A percentile compares a stretch with the other conserved stretches of the same genome.
Evolutionary conservation across 1,140 invertebrate species (phyloP).

Genomic region (Steinernema feltiae): DNA sequence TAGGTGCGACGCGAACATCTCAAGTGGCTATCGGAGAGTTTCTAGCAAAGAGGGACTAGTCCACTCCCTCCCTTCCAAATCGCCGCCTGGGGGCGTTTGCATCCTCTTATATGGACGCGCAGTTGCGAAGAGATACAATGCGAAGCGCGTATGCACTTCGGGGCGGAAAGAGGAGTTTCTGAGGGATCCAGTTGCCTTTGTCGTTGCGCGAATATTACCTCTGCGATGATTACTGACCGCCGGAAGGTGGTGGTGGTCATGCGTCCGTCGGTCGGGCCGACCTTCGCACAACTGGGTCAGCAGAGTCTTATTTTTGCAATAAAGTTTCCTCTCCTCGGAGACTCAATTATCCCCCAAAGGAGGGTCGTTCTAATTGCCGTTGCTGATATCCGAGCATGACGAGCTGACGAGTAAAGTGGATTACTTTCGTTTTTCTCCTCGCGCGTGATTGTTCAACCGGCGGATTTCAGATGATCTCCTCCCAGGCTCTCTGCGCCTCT

Average conservation of each 20-base stretch:
- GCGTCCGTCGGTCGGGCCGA: not conserved
- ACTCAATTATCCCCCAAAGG: not conserved
- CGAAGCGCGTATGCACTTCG: not conserved
- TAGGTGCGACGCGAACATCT: not conserved
- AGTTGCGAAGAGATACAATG: not conserved
- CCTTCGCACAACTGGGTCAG: slow-evolving; percentile 4
- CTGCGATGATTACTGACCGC: not conserved
- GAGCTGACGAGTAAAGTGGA: not conserved
- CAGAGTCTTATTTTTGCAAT: not conserved
- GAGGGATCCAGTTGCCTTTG: not conserved
- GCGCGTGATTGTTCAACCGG: not conserved
- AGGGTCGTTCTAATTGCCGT: not conserved
- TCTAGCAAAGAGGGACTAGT: not conserved
- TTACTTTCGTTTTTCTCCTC: slow-evolving; percentile 7
- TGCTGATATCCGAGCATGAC: not conserved
- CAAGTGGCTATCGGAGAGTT: not conserved
- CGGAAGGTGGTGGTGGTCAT: too few species aligned
- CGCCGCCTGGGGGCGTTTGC: not conserved
- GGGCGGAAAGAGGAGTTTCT: not conserved
- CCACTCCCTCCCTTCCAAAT: not conserved
- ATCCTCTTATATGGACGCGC: not conserved
- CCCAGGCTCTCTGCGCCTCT: not conserved
- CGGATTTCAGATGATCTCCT: not conserved
- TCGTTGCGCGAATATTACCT: not conserved
- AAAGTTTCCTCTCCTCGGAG: not conserved